phyloP scores from a whole-genome alignment of 2,888 invertebrate genomes.

The Papilio elwesi region DNA sequence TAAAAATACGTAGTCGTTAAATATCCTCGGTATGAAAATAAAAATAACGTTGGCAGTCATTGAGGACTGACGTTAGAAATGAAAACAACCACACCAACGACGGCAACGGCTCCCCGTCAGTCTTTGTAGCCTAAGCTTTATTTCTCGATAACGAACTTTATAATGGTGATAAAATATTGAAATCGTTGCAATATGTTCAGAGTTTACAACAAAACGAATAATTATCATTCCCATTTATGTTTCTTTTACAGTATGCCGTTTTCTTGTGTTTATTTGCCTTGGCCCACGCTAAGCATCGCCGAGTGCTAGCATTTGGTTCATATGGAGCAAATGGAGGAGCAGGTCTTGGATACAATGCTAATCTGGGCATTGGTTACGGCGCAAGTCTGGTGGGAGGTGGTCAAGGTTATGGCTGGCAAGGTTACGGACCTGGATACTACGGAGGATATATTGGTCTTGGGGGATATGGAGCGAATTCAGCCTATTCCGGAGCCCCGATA shows the following conservation, averaged over 20 bases:
- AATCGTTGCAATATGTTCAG: too few species aligned
- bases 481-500: conserved; percentile 49
- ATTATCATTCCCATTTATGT: not conserved
- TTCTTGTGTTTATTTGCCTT: conserved; percentile 61
- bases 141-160: too few species aligned
- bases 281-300: conserved; percentile 57
- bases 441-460: not conserved
- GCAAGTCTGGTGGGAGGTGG: conserved; percentile 48
- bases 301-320: conserved; percentile 51
- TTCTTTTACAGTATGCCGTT: conserved; percentile 55
- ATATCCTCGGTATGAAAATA: too few species aligned
- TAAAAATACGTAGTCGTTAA: too few species aligned
- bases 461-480: conserved; percentile 39
- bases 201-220: too few species aligned
- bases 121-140: too few species aligned
- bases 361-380: conserved; percentile 47
- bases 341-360: conserved; percentile 53
- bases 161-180: too few species aligned
- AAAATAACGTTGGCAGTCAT: too few species aligned
- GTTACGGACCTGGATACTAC: conserved; percentile 47
- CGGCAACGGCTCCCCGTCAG: too few species aligned
- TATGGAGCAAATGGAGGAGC: not conserved
- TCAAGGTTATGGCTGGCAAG: conserved; percentile 48
- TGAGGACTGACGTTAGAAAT: too few species aligned
- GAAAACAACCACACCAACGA: too few species aligned